These are phyloP conservation scores for Sebastes alutus DNA, from an alignment of 2,797 vertebrate genomes.

Conservation along the genomic window DNA sequence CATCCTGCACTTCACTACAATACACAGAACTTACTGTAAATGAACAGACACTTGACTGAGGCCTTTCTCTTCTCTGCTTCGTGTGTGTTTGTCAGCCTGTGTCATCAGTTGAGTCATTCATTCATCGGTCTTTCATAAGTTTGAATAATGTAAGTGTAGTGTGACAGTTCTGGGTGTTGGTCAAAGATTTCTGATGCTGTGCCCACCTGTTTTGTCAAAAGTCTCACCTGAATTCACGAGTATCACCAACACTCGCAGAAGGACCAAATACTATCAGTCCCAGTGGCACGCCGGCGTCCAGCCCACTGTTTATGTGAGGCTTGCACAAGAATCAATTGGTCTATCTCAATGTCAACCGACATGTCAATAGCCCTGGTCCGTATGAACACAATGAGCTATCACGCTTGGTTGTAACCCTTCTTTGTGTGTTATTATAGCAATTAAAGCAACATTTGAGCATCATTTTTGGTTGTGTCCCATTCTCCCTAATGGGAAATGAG, in stretches of 20 bases:
- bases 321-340: neutral
- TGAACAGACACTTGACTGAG: neutral
- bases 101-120: conserved; percentile 12
- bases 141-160: neutral
- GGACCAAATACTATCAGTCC: neutral
- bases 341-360: neutral
- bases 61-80: conserved; percentile 12
- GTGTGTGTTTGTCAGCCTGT: conserved; percentile 17
- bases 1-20: conserved; percentile 37
- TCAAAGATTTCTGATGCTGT: neutral
- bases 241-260: neutral
- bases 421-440: neutral
- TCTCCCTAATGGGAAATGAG: neutral
- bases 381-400: neutral
- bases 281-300: neutral
- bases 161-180: neutral
- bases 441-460: neutral
- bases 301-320: neutral
- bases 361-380: neutral
- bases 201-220: neutral
- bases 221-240: neutral
- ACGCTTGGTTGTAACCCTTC: neutral
- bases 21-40: conserved; percentile 58
- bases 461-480: neutral
- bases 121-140: neutral